Base-by-base conservation (phyloP, 2,797 vertebrate species). In the Coregonus ussuriensis region DNA sequence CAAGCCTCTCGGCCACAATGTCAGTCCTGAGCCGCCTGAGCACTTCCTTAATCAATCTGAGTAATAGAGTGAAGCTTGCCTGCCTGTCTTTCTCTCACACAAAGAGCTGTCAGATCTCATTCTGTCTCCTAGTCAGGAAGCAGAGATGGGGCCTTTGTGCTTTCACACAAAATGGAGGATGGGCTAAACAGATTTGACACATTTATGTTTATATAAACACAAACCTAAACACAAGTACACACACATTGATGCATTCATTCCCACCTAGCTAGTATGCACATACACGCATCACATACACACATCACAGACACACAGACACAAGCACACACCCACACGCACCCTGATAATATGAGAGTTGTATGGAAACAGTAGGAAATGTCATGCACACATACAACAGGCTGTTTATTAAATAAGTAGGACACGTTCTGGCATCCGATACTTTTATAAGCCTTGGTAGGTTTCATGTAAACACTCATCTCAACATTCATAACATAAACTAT, bases 11-110 rank as follows among this genome's bases (percentile, higher is more conserved):
- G 25, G 59, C 29, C n/a, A 63, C 87, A 0, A 78, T 81, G 85
- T 88, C 87, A 83, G 81, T 7, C 53, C 82, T 84, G 88, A 85
- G 88, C 85, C 86, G 78, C 87, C 90, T 84, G 88, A 92, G 88
- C 78, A 89, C 89, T 91, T 92, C 86, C 87, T 91, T 91, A 91
- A 92, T 92, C 90, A 91, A 86, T 88, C 85, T 83, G 78, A 79
- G 70, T 91, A 92, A 91, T 92, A 88, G 86, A 92, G 84, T 88
- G 83, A 74, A 88, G 80, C 73, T 79, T 35, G 78, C 75, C 77
- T 71, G 76, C 59, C 74, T 56, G 33, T 68, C 69, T 72, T 18
- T 71, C 41, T 72, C 41, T 71, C 41, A 51, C 70, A 72, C 71
- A 72, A 25, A 86, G 78, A 82, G 81, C 81, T 89, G 85, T 90